A percentile compares a stretch with the other conserved stretches of the same genome.
phyloP scores from a whole-genome alignment of 2,888 invertebrate genomes.

The Eilema sororculum region DNA sequence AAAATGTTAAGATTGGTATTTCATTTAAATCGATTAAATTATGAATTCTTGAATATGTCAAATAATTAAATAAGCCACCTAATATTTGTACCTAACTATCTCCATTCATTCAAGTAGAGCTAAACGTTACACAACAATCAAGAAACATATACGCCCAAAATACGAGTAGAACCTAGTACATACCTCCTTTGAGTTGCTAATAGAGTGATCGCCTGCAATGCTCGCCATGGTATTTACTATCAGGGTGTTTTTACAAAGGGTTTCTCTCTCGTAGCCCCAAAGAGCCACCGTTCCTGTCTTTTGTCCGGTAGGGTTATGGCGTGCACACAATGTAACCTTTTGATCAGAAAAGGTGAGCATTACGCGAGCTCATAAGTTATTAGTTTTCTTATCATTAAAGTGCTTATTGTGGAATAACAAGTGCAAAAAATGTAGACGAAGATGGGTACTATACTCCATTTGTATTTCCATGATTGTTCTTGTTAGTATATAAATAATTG shows the following conservation, averaged over 20 bases:
- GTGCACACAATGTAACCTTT: background rate
- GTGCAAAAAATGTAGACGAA: too few relatives aligned
- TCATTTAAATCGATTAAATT: too few relatives aligned
- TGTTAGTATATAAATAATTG: too few relatives aligned
- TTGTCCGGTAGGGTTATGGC: background rate
- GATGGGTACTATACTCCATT: too few relatives aligned
- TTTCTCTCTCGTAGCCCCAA: background rate
- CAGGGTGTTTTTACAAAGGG: background rate
- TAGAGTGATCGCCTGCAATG: background rate
- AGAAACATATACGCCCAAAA: background rate
- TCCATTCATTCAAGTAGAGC: background rate
- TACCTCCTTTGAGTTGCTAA: background rate
- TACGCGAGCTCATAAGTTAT: background rate
- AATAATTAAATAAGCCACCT: background rate
- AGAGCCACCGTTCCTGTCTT: background rate
- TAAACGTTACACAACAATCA: background rate
- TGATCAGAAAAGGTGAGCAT: background rate
- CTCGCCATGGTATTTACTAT: background rate
- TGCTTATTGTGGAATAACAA: too few relatives aligned
- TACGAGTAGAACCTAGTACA: background rate
- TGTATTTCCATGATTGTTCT: too few relatives aligned
- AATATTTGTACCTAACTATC: background rate
- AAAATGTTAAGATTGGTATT: too few relatives aligned
- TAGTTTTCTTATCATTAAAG: background rate
- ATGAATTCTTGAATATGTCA: background rate